A percentile compares a stretch with the other conserved stretches of the same genome.
Conservation (phyloP, 1,140 invertebrate species). For the Sycophila sp. region DNA sequence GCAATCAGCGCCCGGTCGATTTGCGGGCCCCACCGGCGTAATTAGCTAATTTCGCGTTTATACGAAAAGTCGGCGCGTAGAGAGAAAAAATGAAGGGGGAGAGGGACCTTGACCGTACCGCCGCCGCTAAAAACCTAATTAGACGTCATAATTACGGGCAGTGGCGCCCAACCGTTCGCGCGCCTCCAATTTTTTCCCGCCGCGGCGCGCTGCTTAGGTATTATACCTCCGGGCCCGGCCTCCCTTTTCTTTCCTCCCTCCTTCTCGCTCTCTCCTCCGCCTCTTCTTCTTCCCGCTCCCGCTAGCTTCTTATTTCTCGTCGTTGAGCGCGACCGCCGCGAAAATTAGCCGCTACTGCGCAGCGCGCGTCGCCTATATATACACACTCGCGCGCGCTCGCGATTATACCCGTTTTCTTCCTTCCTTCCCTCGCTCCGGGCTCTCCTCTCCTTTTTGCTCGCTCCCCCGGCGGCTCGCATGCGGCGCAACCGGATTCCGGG, state of each 20-base stretch:
- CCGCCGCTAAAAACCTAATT: slow-evolving; percentile 64
- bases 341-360: slow-evolving; percentile 19
- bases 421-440: not conserved
- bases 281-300: not conserved
- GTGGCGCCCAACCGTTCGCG: slow-evolving; percentile 52
- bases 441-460: no score
- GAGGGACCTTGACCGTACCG: slow-evolving; percentile 48
- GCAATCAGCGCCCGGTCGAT: no score
- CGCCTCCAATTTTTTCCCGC: slow-evolving; percentile 22
- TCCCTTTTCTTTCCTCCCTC: not conserved
- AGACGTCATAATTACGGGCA: slow-evolving; percentile 66
- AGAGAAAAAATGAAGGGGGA: not conserved
- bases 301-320: not conserved
- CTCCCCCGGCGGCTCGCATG: not conserved
- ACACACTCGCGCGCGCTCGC: no score
- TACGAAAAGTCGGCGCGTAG: not conserved
- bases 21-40: no score
- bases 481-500: not conserved
- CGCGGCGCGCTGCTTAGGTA: no score
- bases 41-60: not conserved
- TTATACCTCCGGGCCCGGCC: no score
- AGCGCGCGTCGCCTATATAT: no score
- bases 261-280: not conserved
- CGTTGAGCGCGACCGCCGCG: slow-evolving; percentile 5
- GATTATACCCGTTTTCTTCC: slow-evolving; percentile 1